These are phyloP conservation scores for Caiman crocodilus DNA, from an alignment of 2,797 vertebrate species.

Conservation along the genomic window DNA sequence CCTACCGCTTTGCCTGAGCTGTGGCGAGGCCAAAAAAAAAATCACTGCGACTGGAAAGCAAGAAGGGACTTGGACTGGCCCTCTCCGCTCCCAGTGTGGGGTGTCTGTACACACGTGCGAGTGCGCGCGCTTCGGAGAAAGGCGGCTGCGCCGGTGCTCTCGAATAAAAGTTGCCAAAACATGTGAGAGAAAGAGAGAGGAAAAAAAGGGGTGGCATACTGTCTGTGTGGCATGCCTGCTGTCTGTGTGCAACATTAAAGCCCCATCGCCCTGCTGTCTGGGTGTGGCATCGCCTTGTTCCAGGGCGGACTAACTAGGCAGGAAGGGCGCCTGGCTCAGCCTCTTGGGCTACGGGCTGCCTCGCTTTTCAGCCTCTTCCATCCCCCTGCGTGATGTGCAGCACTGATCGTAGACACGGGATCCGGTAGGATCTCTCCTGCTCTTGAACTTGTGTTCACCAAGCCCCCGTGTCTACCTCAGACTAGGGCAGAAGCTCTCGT, in stretches of 20 bases:
- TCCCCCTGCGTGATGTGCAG: background rate
- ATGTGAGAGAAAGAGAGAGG: background rate
- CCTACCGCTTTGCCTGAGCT: too few species aligned
- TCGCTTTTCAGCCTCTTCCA: background rate
- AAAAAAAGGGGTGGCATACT: background rate
- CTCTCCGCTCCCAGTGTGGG: conserved; percentile 75
- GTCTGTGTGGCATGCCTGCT: too few species aligned
- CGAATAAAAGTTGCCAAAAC: conserved; percentile 81
- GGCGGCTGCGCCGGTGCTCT: too few species aligned
- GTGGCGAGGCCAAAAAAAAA: conserved; percentile 27
- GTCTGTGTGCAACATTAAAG: too few species aligned
- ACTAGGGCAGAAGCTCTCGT: background rate
- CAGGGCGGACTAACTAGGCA: too few species aligned
- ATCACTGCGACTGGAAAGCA: conserved; percentile 81
- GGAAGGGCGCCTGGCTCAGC: background rate
- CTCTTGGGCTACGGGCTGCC: background rate
- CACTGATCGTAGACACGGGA: background rate
- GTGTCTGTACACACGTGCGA: conserved; percentile 71
- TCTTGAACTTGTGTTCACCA: too few species aligned
- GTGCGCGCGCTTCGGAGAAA: conserved; percentile 70
- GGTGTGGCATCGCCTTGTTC: too few species aligned
- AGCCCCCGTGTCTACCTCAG: background rate
- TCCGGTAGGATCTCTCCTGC: background rate
- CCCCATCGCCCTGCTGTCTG: too few species aligned
- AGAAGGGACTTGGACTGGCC: conserved; percentile 65